A percentile compares a stretch with the other conserved stretches of the same genome.
Evolutionary conservation across 2,888 invertebrate genomes (phyloP).

Genomic region (Ormyrus rosae): DNA sequence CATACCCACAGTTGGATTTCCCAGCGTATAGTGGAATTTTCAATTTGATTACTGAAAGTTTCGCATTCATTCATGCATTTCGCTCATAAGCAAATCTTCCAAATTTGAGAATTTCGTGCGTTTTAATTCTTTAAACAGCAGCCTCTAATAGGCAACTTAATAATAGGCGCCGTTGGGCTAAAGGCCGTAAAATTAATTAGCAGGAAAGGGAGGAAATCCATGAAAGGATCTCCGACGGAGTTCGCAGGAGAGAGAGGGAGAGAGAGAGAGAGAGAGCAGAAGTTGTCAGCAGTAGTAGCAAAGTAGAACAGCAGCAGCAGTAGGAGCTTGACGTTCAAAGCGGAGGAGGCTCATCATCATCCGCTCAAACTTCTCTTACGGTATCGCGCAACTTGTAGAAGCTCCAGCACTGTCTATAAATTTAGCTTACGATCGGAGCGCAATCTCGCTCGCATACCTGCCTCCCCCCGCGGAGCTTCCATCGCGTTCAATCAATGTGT

Average conservation of each 20-base stretch:
- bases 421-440: constrained; percentile 43
- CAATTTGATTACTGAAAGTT: no score
- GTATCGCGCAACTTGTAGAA: constrained; percentile 19
- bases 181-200: constrained; percentile 44
- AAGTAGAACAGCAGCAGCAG: neutral
- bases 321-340: neutral
- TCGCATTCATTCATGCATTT: no score
- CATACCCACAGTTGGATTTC: no score
- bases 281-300: neutral
- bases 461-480: constrained; percentile 28
- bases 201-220: neutral
- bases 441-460: constrained; percentile 38
- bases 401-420: constrained; percentile 46
- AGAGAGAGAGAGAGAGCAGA: constrained; percentile 26
- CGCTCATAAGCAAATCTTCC: no score
- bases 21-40: no score
- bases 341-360: constrained; percentile 10
- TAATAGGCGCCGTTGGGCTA: neutral
- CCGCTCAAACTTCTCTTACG: constrained; percentile 27
- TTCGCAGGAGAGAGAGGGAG: neutral
- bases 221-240: no score
- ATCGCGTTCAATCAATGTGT: constrained; percentile 68
- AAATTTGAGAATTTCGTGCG: no score
- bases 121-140: no score
- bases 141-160: neutral